Conservation (phyloP, 2,888 invertebrate genomes). For the Itoplectis maculator region DNA sequence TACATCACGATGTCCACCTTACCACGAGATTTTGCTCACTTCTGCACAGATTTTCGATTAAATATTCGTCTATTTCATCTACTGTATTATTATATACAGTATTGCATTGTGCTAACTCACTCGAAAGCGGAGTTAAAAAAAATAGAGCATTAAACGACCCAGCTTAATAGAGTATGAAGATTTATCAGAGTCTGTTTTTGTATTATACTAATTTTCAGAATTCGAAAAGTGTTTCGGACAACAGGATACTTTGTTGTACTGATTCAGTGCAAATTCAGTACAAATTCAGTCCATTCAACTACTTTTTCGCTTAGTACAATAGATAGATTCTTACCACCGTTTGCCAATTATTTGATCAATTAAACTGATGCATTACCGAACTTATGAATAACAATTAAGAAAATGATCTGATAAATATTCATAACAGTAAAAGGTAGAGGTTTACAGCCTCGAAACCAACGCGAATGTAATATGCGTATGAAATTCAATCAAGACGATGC, state of each 20-base stretch:
- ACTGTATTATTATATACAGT: conserved; percentile 4
- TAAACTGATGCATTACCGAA: no score
- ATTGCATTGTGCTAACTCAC: background rate
- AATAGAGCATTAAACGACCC: background rate
- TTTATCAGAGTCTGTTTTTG: background rate
- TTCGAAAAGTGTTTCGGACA: no score
- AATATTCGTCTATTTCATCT: background rate
- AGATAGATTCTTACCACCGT: no score
- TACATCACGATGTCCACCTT: background rate
- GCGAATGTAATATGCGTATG: background rate
- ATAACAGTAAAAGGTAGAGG: no score
- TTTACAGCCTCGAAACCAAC: background rate
- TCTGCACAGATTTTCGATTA: background rate
- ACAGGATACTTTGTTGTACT: no score
- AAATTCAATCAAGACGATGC: background rate
- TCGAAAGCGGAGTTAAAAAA: background rate
- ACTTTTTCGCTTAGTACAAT: no score
- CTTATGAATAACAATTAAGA: no score
- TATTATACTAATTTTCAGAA: background rate
- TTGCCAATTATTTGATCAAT: no score
- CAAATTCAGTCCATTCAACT: no score
- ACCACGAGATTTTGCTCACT: background rate
- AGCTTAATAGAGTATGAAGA: no score
- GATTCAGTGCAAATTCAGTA: no score
- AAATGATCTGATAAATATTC: no score